Conservation (phyloP, 2,888 invertebrate genomes). For the Stictocephala bisonia region DNA sequence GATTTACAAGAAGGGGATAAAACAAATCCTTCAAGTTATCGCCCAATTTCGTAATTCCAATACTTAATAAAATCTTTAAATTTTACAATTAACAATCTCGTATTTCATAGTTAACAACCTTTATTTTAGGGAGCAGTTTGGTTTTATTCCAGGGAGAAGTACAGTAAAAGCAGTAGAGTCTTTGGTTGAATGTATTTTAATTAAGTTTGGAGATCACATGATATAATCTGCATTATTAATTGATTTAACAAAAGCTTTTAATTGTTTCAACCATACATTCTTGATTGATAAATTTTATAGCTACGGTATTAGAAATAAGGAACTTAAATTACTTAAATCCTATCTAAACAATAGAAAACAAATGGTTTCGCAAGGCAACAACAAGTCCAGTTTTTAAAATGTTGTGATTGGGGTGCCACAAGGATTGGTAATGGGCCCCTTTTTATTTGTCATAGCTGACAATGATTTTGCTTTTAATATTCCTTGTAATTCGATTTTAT, state of each 20-base stretch:
- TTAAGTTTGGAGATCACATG: slow-evolving; percentile 10
- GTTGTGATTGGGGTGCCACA: slow-evolving; percentile 31
- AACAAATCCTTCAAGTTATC: slow-evolving; percentile 12
- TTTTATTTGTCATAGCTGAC: slow-evolving; percentile 4
- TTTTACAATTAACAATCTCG: not conserved
- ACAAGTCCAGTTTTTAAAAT: slow-evolving; percentile 13
- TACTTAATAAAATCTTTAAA: slow-evolving; percentile 32
- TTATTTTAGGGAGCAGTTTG: slow-evolving; percentile 6
- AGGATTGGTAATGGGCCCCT: not conserved
- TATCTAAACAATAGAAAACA: slow-evolving; percentile 8
- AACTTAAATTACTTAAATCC: not conserved
- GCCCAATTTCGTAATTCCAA: slow-evolving; percentile 24
- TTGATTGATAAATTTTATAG: not conserved
- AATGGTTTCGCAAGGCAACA: slow-evolving; percentile 33
- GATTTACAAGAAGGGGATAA: slow-evolving; percentile 22
- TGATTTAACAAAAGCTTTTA: slow-evolving; percentile 28
- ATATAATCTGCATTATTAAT: slow-evolving; percentile 13
- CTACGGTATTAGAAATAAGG: slow-evolving; percentile 11
- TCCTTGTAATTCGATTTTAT: not conserved
- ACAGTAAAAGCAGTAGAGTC: slow-evolving; percentile 23
- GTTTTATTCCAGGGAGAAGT: slow-evolving; percentile 18
- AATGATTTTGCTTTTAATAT: slow-evolving; percentile 26
- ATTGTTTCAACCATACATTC: slow-evolving; percentile 8
- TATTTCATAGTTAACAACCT: not conserved
- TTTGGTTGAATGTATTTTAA: slow-evolving; percentile 1